Conservation (phyloP, 2,888 invertebrate genomes). For the Sinotaia quadrata region DNA sequence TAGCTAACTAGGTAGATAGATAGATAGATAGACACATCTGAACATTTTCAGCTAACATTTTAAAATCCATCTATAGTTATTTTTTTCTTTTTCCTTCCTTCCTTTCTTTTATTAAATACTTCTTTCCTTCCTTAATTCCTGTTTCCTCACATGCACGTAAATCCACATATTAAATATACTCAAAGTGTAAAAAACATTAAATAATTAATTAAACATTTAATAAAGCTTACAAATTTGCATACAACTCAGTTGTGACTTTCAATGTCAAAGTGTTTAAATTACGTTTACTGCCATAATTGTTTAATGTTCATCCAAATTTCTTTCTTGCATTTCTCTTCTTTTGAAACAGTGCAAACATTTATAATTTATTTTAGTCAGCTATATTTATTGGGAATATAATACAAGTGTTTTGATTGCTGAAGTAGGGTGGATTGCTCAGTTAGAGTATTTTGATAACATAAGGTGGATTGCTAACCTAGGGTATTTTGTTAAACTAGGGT, state of each 20-base stretch:
- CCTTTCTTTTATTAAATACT: background rate
- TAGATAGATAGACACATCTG: too few relatives aligned
- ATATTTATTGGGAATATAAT: background rate
- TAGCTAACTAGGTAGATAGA: too few relatives aligned
- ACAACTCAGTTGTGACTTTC: too few relatives aligned
- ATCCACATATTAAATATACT: background rate
- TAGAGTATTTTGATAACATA: too few relatives aligned
- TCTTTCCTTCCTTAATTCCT: too few relatives aligned
- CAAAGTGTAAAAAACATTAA: background rate
- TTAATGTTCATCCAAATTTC: background rate
- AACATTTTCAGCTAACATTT: too few relatives aligned
- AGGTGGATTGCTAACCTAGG: background rate
- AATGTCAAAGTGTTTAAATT: too few relatives aligned
- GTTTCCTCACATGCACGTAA: background rate
- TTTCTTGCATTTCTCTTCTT: background rate
- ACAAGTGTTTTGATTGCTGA: background rate
- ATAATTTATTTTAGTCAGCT: background rate
- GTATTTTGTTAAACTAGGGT: slow-evolving; percentile 18
- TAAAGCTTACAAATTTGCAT: background rate
- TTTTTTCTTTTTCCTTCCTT: background rate
- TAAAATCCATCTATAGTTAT: too few relatives aligned
- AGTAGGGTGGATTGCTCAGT: too few relatives aligned
- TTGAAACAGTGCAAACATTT: background rate
- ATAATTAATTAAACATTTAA: background rate
- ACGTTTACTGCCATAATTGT: background rate